These are phyloP conservation scores for Coleophora flavipennella DNA, from an alignment of 2,888 invertebrate genomes.

Conservation along the genomic window DNA sequence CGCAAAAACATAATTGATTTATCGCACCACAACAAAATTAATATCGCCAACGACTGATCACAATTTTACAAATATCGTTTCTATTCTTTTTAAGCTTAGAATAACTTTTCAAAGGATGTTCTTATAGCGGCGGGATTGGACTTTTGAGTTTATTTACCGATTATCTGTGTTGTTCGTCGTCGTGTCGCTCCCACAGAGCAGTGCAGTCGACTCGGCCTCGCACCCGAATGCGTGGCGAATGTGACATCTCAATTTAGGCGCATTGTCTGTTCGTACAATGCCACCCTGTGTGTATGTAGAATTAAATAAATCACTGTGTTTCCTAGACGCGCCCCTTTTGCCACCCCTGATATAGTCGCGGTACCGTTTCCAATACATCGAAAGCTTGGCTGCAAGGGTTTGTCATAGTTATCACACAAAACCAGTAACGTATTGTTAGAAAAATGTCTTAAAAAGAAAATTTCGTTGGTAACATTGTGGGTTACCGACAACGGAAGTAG, in stretches of 20 bases:
- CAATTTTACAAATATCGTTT: constrained; percentile 2
- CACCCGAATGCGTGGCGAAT: constrained; percentile 49
- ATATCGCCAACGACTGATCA: neutral
- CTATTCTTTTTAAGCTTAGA: constrained; percentile 2
- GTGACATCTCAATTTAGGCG: constrained; percentile 59
- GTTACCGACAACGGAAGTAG: constrained; percentile 24
- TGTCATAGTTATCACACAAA: no score
- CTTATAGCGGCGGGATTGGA: constrained; percentile 34
- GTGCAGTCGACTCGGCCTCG: neutral
- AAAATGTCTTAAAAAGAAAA: neutral
- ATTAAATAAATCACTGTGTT: constrained; percentile 31
- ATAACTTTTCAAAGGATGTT: constrained; percentile 5
- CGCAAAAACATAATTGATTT: constrained; percentile 25
- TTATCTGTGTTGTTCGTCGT: constrained; percentile 42
- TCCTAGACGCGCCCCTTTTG: constrained; percentile 26
- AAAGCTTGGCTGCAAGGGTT: neutral
- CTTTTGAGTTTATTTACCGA: constrained; percentile 54
- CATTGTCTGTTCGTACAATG: constrained; percentile 43
- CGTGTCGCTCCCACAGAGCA: constrained; percentile 23
- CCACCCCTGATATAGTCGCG: constrained; percentile 1
- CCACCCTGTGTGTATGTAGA: constrained; percentile 21
- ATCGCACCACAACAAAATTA: constrained; percentile 13
- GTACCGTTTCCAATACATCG: neutral
- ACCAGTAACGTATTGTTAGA: no score
- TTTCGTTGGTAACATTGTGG: constrained; percentile 4